Evolutionary conservation across 2,797 vertebrate genomes (phyloP), one percentile per base, ranked within the genome.

Genomic region (Clarias platycephalus): DNA sequence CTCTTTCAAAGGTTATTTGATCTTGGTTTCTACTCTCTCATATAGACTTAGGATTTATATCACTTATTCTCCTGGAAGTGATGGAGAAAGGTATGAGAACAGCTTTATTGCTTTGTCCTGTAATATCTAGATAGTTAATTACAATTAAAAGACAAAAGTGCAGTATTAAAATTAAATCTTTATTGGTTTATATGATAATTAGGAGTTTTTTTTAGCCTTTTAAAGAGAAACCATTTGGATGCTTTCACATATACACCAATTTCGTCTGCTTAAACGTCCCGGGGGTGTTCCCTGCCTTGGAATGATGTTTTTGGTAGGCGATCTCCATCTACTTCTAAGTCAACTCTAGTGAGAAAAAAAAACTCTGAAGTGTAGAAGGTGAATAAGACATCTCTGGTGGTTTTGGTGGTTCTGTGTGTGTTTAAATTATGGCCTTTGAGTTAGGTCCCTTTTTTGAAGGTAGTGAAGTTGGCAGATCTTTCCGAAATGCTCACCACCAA

Each of bases 401-500:
- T 70, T 70, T 40, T 26, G 34, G 34, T 9, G 22, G 34, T 37
- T 67, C 28, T 31, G 13, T 28, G 13, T 15, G 12, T 67, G 57
- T 79, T 37, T 8, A 44, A 44, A 20, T 16, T 53, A 67, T 80
- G 62, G 66, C 53, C 16, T 44, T 44, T 28, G 40, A 31, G 9
- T 49, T 15, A 40, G 49, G 31, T 20, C 16, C 55, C 44, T n/a
- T 44, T 57, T 37, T 28, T 26, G 31, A 24, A 70, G 34, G 64
- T 79, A 64, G 83, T 13, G 66, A 60, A 62, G 34, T 84, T 40
- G n/a, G 80, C 20, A 40, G 44, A 31, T 31, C 49, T 49, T 49
- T 49, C 44, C 44, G 12, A 49, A 49, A 49, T 2, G 18, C 55
- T 13, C 10, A 49, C 74, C 40, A 68, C 57, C 63, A 37, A 26